Percentiles rank a stretch among this genome's conserved stretches.
These are phyloP conservation scores for Trypoxylon attenuatum DNA, from an alignment of 2,888 invertebrate genomes.

Conservation along the genomic window DNA sequence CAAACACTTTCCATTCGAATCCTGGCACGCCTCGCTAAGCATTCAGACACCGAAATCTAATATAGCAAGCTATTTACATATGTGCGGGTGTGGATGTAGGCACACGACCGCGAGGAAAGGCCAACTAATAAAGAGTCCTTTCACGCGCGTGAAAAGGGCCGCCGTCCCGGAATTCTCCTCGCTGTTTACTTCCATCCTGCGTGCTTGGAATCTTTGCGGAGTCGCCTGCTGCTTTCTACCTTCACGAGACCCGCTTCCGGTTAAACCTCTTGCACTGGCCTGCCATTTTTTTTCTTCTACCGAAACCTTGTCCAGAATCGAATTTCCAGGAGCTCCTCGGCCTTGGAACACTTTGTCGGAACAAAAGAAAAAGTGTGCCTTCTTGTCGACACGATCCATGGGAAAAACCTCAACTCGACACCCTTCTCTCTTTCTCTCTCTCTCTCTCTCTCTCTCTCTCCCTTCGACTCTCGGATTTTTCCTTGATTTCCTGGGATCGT, in stretches of 20 bases:
- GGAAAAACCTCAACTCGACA: no score
- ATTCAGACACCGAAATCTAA: constrained; percentile 29
- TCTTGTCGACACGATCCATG: no score
- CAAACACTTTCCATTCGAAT: constrained; percentile 4
- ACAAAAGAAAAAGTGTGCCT: constrained; percentile 7
- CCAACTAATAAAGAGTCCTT: constrained; percentile 53
- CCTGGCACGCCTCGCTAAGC: not conserved
- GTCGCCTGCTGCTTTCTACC: not conserved
- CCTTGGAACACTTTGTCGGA: constrained; percentile 7
- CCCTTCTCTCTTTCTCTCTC: no score
- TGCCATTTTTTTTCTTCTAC: constrained; percentile 9
- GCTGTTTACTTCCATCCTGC: constrained; percentile 52
- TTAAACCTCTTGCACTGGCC: not conserved
- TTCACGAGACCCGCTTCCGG: no score
- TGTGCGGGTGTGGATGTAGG: not conserved
- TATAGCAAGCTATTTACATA: constrained; percentile 36
- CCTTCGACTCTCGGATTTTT: no score
- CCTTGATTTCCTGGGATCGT: no score
- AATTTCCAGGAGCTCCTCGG: constrained; percentile 18
- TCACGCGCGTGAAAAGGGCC: constrained; percentile 30
- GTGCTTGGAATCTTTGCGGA: constrained; percentile 48
- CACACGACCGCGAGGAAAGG: not conserved
- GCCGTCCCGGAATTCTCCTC: constrained; percentile 23
- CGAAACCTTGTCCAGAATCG: constrained; percentile 23
- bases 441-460: no score